These are phyloP conservation scores for Lasioglossum malachurum DNA, from an alignment of 2,888 invertebrate genomes.

Conservation along the genomic window DNA sequence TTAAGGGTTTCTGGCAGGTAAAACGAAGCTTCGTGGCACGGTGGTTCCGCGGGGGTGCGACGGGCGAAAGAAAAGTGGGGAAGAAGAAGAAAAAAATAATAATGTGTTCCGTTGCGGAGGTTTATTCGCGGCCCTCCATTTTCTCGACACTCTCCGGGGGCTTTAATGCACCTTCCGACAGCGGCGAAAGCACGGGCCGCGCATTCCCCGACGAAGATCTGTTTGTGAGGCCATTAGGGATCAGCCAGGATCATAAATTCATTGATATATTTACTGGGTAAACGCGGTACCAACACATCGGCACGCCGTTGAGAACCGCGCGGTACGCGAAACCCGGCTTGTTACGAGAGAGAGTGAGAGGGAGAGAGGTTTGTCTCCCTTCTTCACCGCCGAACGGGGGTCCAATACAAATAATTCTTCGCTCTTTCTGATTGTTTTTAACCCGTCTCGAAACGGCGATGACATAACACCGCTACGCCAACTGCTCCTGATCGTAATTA, in stretches of 20 bases:
- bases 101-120: constrained; percentile 28
- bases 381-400: neutral
- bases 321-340: constrained; percentile 23
- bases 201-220: constrained; percentile 81
- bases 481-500: neutral
- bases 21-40: neutral
- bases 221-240: constrained; percentile 82
- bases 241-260: constrained; percentile 82
- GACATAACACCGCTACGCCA: constrained; percentile 37
- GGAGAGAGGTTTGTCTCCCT: neutral
- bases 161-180: constrained; percentile 60
- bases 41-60: neutral
- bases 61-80: neutral
- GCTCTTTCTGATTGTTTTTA: constrained; percentile 42
- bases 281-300: constrained; percentile 65
- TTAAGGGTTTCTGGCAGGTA: constrained; percentile 13
- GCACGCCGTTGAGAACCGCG: constrained; percentile 23
- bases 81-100: neutral
- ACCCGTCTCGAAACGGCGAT: constrained; percentile 28
- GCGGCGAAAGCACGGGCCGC: constrained; percentile 54
- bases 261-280: constrained; percentile 84
- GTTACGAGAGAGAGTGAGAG: constrained; percentile 17
- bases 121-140: constrained; percentile 57
- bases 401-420: constrained; percentile 47
- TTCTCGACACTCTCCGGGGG: constrained; percentile 34